These are phyloP conservation scores for Suncus etruscus DNA, from an alignment of 2,113 vertebrate species.

Conservation along the genomic window DNA sequence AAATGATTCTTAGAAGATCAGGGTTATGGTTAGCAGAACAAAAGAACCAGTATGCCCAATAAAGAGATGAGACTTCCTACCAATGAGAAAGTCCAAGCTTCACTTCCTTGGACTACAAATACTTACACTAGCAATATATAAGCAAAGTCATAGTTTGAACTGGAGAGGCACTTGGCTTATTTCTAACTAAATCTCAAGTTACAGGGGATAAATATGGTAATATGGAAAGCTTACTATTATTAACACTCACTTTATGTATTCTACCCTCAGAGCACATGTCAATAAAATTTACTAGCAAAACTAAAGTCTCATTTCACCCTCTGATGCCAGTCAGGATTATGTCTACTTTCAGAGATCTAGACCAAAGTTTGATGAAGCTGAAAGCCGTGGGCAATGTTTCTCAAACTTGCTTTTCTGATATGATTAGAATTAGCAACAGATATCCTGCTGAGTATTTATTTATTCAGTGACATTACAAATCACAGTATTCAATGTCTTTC, in stretches of 20 bases:
- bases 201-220: not conserved
- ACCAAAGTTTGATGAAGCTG: not conserved
- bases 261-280: conserved; percentile 38
- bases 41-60: not conserved
- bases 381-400: not conserved
- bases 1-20: not conserved
- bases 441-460: not conserved
- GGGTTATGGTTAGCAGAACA: not conserved
- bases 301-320: conserved; percentile 37
- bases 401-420: not conserved
- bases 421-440: conserved; percentile 26
- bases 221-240: not conserved
- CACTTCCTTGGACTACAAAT: not conserved
- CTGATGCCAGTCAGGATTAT: not conserved
- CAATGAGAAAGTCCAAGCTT: not conserved
- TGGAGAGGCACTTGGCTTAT: not conserved
- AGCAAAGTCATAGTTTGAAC: not conserved
- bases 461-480: not conserved
- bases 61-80: not conserved
- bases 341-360: not conserved
- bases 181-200: not conserved
- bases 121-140: conserved; percentile 15
- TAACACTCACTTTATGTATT: not conserved
- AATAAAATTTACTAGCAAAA: conserved; percentile 47
- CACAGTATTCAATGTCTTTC: not conserved